Conservation (phyloP, 92 coral and sea anemone genomes). For the Parazoanthus darwini region DNA sequence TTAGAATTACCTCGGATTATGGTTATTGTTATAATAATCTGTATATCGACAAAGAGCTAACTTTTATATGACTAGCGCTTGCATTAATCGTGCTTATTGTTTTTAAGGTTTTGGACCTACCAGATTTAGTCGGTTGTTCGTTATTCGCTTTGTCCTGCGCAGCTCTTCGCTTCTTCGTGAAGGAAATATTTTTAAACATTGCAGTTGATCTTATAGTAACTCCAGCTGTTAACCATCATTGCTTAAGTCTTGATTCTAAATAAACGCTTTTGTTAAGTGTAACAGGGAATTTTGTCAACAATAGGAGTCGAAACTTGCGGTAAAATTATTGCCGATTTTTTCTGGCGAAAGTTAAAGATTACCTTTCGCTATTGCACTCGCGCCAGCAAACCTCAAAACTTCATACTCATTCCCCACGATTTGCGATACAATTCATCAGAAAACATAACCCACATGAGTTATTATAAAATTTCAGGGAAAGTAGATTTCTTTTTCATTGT, state of each 20-base stretch:
- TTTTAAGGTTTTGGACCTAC: neutral
- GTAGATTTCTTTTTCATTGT: neutral
- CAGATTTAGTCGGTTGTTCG: conserved; percentile 3
- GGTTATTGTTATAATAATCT: neutral
- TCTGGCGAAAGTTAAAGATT: neutral
- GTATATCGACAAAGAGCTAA: neutral
- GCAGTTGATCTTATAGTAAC: conserved; percentile 8
- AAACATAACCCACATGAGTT: neutral
- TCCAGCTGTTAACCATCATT: conserved; percentile 20
- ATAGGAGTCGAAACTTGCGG: neutral
- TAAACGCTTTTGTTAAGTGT: neutral
- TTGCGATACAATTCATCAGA: no score
- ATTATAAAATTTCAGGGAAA: no score
- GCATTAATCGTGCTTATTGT: neutral
- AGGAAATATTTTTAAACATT: conserved; percentile 30
- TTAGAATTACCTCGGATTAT: neutral
- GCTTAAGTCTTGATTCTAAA: conserved; percentile 8
- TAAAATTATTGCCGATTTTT: neutral
- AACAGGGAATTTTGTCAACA: neutral
- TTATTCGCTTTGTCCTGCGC: conserved; percentile 3
- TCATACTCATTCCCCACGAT: neutral
- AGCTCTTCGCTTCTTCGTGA: conserved; percentile 19
- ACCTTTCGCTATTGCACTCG: neutral
- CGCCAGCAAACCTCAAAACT: neutral
- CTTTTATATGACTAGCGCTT: neutral